Base-by-base conservation (phyloP, 2,888 invertebrate genomes). In the Catocala fraxini region DNA sequence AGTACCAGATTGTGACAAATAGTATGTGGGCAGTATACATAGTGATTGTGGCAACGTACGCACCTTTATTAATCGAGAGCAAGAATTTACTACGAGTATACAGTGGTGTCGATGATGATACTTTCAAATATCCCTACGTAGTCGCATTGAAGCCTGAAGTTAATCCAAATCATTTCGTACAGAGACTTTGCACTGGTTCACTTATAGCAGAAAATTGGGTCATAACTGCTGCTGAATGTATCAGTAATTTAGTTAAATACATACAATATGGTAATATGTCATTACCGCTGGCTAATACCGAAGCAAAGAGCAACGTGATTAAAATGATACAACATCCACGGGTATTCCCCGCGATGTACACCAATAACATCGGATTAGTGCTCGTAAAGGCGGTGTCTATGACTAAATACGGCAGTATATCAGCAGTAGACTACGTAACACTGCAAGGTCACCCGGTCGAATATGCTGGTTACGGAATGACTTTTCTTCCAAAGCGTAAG, bases 331-430 rank as follows among this genome's bases (percentile, higher is more conserved):
- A 0, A 15, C 46, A 46, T 11, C 46, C 46, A 46, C 0, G 46
- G 15, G 46, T 46, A 6, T 46, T 46, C 10, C 46, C 46, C 9
- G 46, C 46, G 3, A 0, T 13, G 15, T 25, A 46, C 10, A 15
- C 46, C 15, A 46, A 46, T 46, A 15, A 46, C 4, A 46, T 46
- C 46, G 46, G 46, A 46, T 15, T 46, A 13, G 6, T 46, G 13
- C 46, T 6, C 9, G 46, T 46, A 10, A 6, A 6, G 0, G 6
- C 15, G 3, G 46, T 46, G 6, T 15, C 15, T 13, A 46, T 46
- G 46, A 9, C 0, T 4, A 46, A 25, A 10, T 46, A 46, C 9
- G 46, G 10, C 7, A 15, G 15, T 46, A 2, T 46, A 7, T 46
- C 15, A 15, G 46, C 46, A 15, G 46, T 46, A 15, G 46, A 46